Conservation (phyloP, 2,113 vertebrate genomes). For the Perccottus glenii region DNA sequence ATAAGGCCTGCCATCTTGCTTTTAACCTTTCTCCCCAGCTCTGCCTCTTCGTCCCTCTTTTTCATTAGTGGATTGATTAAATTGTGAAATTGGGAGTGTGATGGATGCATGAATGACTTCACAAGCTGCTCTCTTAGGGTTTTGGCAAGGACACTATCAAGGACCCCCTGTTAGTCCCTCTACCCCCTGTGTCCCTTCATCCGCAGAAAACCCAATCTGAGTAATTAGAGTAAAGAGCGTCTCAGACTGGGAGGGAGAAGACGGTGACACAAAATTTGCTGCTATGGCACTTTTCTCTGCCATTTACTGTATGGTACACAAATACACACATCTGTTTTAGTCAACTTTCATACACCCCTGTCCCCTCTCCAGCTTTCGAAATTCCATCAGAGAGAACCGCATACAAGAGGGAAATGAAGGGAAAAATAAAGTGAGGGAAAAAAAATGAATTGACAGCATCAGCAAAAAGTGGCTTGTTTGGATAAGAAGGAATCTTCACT, state of each 20-base stretch:
- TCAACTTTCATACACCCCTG: slow-evolving; percentile 44
- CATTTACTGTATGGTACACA: slow-evolving; percentile 28
- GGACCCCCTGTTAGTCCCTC: slow-evolving; percentile 51
- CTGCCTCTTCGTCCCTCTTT: slow-evolving; percentile 58
- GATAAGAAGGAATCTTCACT: slow-evolving; percentile 23
- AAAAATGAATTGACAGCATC: slow-evolving; percentile 57
- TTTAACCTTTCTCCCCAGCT: slow-evolving; percentile 28
- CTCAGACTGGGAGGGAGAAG: slow-evolving; percentile 60
- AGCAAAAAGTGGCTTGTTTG: slow-evolving; percentile 55
- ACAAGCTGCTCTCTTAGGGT: slow-evolving; percentile 75
- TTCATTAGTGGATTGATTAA: slow-evolving; percentile 83
- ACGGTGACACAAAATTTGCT: slow-evolving; percentile 63
- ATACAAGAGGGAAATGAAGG: slow-evolving; percentile 57
- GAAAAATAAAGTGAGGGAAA: slow-evolving; percentile 12
- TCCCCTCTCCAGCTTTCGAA: slow-evolving; percentile 38
- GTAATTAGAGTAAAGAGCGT: slow-evolving; percentile 80
- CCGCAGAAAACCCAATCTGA: slow-evolving; percentile 82
- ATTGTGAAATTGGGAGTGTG: slow-evolving; percentile 81
- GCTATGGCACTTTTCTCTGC: slow-evolving; percentile 68
- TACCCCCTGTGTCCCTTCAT: slow-evolving; percentile 52
- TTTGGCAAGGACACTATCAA: slow-evolving; percentile 80
- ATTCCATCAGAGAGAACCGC: slow-evolving; percentile 62
- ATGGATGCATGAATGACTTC: slow-evolving; percentile 79
- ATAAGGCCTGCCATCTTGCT: slow-evolving; percentile 52
- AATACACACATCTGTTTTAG: slow-evolving; percentile 29